Evolutionary conservation across 1,140 invertebrate species (phyloP), one percentile per base, ranked within the genome.

Genomic region (Archegozetes longisetosus): DNA sequence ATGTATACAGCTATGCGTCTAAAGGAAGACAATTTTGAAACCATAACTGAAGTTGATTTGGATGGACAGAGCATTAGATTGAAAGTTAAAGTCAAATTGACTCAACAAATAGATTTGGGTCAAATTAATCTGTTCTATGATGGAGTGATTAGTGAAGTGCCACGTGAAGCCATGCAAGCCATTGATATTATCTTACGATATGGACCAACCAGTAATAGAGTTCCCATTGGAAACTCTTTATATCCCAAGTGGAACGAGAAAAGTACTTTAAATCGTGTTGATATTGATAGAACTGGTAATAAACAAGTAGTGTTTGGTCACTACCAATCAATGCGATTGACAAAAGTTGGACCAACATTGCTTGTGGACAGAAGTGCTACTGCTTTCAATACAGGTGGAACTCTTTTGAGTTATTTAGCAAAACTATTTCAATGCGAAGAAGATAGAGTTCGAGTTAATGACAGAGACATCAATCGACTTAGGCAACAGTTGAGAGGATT

Each of bases 151-250:
- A 9, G 9, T 20, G 24, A n/a, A 9, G 6, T 55, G 22, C 24
- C 53, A 6, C 4, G n/a, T 4, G 22, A 55, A 4, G 53, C 53
- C n/a, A 9, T 55, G 13, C 22, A 23, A 27, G 53, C 53, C 6
- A 6, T 55, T 9, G 25, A 55, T 29, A 55, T 55, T 29, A 55
- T 55, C 9, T 27, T 56, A 48, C 13, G 55, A 40, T 40, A 51
- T 51, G 50, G 50, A 4, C 50, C 50, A n/a, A 25, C 50, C 6
- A 9, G 4, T 20, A 51, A 51, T 26, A 4, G 50, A 13, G 13
- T 51, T 6, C 24, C 50, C 24, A 25, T 51, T 13, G 24, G 50
- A 9, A 51, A 51, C 24, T 51, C 50, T 6, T 22, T 51, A n/a
- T 51, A 22, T 26, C 50, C 50, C n/a, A 20, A 22, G 13, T 22